Evolutionary conservation across 2,797 vertebrate genomes (phyloP), one percentile per base, ranked within the genome.

Genomic region (Argya squamiceps): DNA sequence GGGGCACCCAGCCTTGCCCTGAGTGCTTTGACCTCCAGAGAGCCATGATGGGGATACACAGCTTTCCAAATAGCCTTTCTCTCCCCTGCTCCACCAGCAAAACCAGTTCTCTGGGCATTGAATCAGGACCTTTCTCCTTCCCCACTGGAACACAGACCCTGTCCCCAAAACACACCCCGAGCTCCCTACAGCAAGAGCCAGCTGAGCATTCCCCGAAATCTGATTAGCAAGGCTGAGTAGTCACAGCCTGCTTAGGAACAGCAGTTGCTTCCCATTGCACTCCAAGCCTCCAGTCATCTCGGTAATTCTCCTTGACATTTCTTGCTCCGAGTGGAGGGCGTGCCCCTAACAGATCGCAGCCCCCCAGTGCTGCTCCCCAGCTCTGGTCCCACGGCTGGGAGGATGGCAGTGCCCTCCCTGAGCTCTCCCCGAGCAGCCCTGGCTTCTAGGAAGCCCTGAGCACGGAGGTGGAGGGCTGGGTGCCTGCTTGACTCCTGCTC

Each of bases 401-500:
- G 78, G 49, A 39, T 63, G 34, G 8, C 30, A 34, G 29, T 4
- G 37, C 50, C 64, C 71, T 64, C 58, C 27, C 14, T 5, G 6
- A 34, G n/a, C 75, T 47, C 30, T 77, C 47, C 43, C 74, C 1
- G 0, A 2, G 46, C 62, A 84, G 43, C 50, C 4, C 52, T 10
- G 44, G 43, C 55, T 92, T 44, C 58, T 8, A 89, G 87, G 89
- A 91, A 49, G 14, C 68, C 71, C 59, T 6, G 6, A 74, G 80
- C 11, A 0, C 1, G 1, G 44, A 3, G 6, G 9, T 37, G 53
- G 80, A 89, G 77, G 11, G 59, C 70, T 52, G n/a, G 26, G 2
- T 79, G 83, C 70, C 84, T 74, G 52, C 77, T 65, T 92, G 91
- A 88, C 92, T 71, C 50, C 84, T 55, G 76, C 82, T 13, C 89